phyloP scores from a whole-genome alignment of 2,888 invertebrate genomes.

The Baccha elongata region DNA sequence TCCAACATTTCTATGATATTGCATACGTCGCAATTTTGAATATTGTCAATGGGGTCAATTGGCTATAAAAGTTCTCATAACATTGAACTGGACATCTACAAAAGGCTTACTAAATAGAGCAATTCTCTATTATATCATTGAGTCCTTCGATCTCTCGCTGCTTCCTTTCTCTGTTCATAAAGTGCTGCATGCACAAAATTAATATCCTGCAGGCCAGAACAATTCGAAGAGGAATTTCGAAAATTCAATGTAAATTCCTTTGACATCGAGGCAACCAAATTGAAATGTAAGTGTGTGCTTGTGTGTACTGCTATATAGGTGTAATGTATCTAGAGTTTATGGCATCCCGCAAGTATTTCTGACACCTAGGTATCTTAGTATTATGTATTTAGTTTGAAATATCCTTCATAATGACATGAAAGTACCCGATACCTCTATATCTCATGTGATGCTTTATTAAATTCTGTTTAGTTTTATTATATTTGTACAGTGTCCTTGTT shows the following conservation, averaged over 20 bases:
- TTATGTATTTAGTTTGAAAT: conserved; percentile 10
- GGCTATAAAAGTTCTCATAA: conserved; percentile 22
- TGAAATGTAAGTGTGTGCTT: not conserved
- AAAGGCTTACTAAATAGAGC: conserved; percentile 10
- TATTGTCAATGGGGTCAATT: conserved; percentile 37
- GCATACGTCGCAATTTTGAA: conserved; percentile 20
- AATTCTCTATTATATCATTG: conserved; percentile 20
- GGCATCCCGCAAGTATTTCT: conserved; percentile 24
- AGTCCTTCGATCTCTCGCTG: not conserved
- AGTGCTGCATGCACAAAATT: conserved; percentile 22
- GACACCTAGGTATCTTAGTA: conserved; percentile 6
- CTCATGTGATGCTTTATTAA: conserved; percentile 34
- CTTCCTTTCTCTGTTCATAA: not conserved
- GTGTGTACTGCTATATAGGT: not conserved
- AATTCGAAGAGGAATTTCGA: conserved; percentile 18
- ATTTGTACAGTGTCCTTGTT: not conserved
- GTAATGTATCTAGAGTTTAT: conserved; percentile 20
- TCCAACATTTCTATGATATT: not conserved
- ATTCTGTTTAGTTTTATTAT: conserved; percentile 38
- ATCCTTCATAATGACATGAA: not conserved
- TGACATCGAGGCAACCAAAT: conserved; percentile 17
- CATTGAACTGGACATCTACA: conserved; percentile 27
- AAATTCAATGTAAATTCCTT: conserved; percentile 27
- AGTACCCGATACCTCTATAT: conserved; percentile 2
- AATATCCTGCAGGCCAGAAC: conserved; percentile 25